phyloP scores from a whole-genome alignment of 2,113 vertebrate species.

The Rhynchomys soricoides region DNA sequence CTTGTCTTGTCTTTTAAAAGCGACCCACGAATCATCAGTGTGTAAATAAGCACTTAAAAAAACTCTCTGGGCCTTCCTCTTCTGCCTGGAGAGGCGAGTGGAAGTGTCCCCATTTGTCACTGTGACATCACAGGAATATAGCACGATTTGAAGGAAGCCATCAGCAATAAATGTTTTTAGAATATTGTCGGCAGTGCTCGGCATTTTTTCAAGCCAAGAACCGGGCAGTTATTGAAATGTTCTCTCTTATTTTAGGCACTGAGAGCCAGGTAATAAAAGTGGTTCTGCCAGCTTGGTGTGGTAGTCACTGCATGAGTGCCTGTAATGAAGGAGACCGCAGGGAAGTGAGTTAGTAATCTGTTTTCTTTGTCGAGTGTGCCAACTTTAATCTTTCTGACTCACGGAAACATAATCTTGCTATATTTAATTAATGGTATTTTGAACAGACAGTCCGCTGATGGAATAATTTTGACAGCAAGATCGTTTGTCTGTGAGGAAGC shows the following conservation, averaged over 20 bases:
- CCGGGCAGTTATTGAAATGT: not conserved
- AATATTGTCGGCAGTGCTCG: not conserved
- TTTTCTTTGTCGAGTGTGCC: conserved; percentile 40
- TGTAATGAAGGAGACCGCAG: conserved; percentile 35
- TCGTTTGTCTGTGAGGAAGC: conserved; percentile 14
- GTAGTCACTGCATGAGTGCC: not conserved
- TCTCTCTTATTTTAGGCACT: not conserved
- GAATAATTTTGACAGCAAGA: conserved; percentile 47
- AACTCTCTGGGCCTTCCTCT: not conserved
- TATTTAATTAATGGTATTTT: conserved; percentile 70
- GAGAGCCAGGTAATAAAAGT: conserved; percentile 42
- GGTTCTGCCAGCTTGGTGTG: not conserved
- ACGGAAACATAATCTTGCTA: conserved; percentile 46
- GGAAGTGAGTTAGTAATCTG: not conserved
- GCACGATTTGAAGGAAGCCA: conserved; percentile 10
- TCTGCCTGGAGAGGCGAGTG: not conserved
- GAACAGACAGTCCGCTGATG: conserved; percentile 56
- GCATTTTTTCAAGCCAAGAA: conserved; percentile 57
- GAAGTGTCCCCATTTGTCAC: not conserved
- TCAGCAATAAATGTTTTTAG: conserved; percentile 7
- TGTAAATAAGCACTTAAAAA: not conserved
- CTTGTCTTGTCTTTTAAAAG: not conserved
- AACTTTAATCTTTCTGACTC: conserved; percentile 54
- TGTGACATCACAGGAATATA: not conserved
- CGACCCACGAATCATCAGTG: not conserved